These are phyloP conservation scores for Parnassius glacialis DNA, from an alignment of 2,888 invertebrate genomes.

Conservation along the genomic window DNA sequence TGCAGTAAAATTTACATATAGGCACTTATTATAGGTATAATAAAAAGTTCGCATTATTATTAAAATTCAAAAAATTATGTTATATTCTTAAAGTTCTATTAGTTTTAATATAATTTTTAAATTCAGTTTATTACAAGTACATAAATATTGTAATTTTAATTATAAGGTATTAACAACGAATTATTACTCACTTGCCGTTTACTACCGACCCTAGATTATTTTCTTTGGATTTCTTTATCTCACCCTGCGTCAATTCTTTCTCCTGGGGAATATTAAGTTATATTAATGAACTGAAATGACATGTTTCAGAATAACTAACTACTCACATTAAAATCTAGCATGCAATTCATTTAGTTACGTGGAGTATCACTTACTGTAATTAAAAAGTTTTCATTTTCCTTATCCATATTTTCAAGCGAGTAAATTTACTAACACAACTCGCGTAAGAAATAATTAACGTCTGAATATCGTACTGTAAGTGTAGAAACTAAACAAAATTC, in stretches of 20 bases:
- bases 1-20: no score
- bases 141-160: no score
- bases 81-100: no score
- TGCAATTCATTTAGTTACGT: not conserved
- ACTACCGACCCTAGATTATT: slow-evolving; percentile 60
- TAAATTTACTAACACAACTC: slow-evolving; percentile 41
- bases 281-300: not conserved
- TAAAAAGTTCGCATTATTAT: no score
- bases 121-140: no score
- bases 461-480: slow-evolving; percentile 52
- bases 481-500: slow-evolving; percentile 56
- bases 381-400: slow-evolving; percentile 31
- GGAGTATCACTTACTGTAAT: slow-evolving; percentile 41
- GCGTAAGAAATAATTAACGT: slow-evolving; percentile 39
- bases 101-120: no score
- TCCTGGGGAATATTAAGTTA: slow-evolving; percentile 12
- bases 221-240: slow-evolving; percentile 71
- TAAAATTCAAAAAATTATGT: no score
- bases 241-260: slow-evolving; percentile 42
- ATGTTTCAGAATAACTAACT: not conserved
- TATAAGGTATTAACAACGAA: not conserved
- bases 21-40: no score
- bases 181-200: slow-evolving; percentile 58
- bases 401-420: slow-evolving; percentile 36
- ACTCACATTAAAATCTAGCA: slow-evolving; percentile 3